Base-by-base conservation (phyloP, 1,140 invertebrate species). In the Lepidostoma basale region DNA sequence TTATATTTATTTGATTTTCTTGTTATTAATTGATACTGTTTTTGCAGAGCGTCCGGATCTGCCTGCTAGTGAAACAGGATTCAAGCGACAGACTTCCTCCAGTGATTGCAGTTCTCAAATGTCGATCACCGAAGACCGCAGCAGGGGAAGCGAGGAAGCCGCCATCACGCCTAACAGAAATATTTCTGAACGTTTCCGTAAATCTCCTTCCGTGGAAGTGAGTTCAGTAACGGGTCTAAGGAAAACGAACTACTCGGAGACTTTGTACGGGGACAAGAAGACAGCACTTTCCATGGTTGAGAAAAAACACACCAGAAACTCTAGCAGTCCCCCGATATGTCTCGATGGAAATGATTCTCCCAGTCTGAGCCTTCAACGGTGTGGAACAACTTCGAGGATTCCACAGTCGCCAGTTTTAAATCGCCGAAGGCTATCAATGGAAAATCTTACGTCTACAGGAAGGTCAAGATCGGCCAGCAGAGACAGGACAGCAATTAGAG, bases 141-240 rank as follows among this genome's bases (percentile, higher is more conserved):
- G 62, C 30, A 23, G 22, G 67, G 56, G 52, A 23, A 66, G 64
- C 45, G 67, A 72, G 8, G 67, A 67, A 14, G 18, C 18, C 5
- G 39, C 59, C 16, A 56, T 47, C 39, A 62, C 16, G 22, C 56
- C 18, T 28, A 44, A 62, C 79, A 74, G 75, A 71, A 20, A 78
- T 75, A 67, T 66, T 65, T 28, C 79, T 73, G 75, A 74, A 73
- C 67, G 85, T 81, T 49, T 83, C 80, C 74, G 77, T 83, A 81
- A 83, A 75, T 85, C 76, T 39, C 84, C 84, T 58, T 86, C 87
- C 10, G 86, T 88, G 45, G 88, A 90, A 70, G 87, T 90, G 9
- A 88, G 87, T 67, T 85, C 87, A 65, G 86, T 86, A 70, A 87
- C 88, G 1, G 89, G 89, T 10, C 78, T 90, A 0, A 81, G 88